These are phyloP conservation scores for Mallotus villosus DNA, from an alignment of 2,797 vertebrate genomes.

Conservation along the genomic window DNA sequence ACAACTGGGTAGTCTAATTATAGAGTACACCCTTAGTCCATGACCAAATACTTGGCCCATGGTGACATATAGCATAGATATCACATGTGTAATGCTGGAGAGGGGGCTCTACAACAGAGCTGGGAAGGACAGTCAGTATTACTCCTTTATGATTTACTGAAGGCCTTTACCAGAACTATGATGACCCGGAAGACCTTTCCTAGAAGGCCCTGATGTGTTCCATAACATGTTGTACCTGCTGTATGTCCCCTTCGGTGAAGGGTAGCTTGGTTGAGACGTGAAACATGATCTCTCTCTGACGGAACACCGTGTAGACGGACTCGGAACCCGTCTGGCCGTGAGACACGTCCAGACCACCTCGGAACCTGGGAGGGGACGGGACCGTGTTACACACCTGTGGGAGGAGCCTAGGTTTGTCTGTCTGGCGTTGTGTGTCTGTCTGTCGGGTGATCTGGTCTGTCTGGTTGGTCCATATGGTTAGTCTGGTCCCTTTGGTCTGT, in stretches of 20 bases:
- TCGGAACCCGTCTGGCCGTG: conserved; percentile 92
- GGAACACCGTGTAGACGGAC: conserved; percentile 93
- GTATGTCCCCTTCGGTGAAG: conserved; percentile 92
- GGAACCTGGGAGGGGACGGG: conserved; percentile 78
- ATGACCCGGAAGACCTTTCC: not conserved
- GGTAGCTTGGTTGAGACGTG: conserved; percentile 98
- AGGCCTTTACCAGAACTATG: not conserved
- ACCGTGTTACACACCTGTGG: not conserved
- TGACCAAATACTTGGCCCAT: no score
- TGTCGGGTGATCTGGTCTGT: not conserved
- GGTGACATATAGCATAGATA: no score
- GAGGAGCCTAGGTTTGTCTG: not conserved
- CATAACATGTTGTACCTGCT: conserved; percentile 81
- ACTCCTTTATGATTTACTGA: not conserved
- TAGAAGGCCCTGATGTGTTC: not conserved
- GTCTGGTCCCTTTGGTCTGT: not conserved
- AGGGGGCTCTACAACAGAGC: not conserved
- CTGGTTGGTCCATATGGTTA: not conserved
- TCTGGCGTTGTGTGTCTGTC: not conserved
- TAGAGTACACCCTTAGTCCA: not conserved
- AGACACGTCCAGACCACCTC: conserved; percentile 94
- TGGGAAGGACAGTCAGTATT: not conserved
- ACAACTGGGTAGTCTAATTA: not conserved
- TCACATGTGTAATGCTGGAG: no score
- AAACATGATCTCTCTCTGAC: conserved; percentile 97